Base-by-base conservation (phyloP, 2,888 invertebrate species). In the Proisotoma minuta region DNA sequence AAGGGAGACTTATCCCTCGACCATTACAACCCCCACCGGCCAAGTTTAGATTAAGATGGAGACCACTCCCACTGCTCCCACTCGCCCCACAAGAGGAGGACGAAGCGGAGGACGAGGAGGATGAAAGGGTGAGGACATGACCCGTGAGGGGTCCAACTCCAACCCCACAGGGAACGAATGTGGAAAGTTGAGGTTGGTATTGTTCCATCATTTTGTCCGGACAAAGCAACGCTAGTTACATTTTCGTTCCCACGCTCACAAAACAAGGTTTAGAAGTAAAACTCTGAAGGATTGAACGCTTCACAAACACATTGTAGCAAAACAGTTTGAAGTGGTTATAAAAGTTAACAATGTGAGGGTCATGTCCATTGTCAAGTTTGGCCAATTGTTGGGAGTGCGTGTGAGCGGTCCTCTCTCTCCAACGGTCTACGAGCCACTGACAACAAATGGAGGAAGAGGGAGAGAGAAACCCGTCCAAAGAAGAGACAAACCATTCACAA, bases 1-100 rank as follows among this genome's bases (percentile, higher is more conserved):
- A 24, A n/a, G n/a, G n/a, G n/a, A n/a, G n/a, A n/a, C n/a, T n/a
- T 4, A 49, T 18, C 34, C 54, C 39, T 12, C 10, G n/a, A 15
- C 34, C 20, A 18, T 10, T 10, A 20, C 8, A n/a, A 15, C 65
- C 57, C 3, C 51, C 63, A 15, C 65, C 65, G 26, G 65, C 62
- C 8, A 61, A 64, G 29, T 60, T 62, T 18, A 68, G 59, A 40
- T 66, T 66, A 10, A 67, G 62, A 34, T 63, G 54, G n/a, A 61
- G 56, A 53, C 63, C 63, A 49, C 66, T 66, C 22, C 67, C 67
- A 28, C 66, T 58, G 2, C 61, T 50, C 43, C 62, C 57, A 52
- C 62, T 64, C 3, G 28, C 10, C 18, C 27, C 23, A 15, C 24
- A 24, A 4, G 24, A 22, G 0, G 43, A 20, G 15, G 40, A 57